Evolutionary conservation across 2,113 vertebrate species (phyloP).

Genomic region (Channa maculata): DNA sequence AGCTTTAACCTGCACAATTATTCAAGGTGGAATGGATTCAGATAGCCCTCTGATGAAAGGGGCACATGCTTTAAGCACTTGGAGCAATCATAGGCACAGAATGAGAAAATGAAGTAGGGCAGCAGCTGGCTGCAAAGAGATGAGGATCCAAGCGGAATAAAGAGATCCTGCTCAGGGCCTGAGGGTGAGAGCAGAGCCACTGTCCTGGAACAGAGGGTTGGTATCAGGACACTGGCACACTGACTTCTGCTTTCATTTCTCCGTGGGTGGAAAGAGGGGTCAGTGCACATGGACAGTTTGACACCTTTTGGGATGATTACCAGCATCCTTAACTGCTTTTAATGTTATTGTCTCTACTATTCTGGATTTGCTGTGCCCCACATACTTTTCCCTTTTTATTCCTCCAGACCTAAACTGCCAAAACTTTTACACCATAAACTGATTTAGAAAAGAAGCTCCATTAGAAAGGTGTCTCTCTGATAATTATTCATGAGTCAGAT

Average conservation of each 20-base stretch:
- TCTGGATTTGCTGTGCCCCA: no score
- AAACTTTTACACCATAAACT: no score
- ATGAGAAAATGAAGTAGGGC: slow-evolving; percentile 65
- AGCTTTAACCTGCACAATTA: slow-evolving; percentile 66
- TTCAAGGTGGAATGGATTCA: slow-evolving; percentile 70
- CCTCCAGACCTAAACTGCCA: no score
- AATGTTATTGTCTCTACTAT: slow-evolving; percentile 12
- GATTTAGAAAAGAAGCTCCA: no score
- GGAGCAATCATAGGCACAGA: slow-evolving; percentile 43
- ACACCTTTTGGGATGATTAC: slow-evolving; percentile 21
- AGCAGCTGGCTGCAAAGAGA: slow-evolving; percentile 55
- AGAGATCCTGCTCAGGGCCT: slow-evolving; percentile 49
- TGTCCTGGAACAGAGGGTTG: slow-evolving; percentile 42
- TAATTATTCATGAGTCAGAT: no score
- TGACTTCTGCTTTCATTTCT: slow-evolving; percentile 50
- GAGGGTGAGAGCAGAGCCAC: slow-evolving; percentile 24
- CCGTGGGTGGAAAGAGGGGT: slow-evolving; percentile 1
- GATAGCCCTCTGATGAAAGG: slow-evolving; percentile 57
- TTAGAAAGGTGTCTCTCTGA: no score
- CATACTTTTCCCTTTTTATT: no score
- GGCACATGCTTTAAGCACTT: slow-evolving; percentile 54
- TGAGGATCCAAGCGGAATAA: slow-evolving; percentile 65
- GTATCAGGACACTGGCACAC: slow-evolving; percentile 31
- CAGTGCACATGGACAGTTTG: slow-evolving; percentile 5
- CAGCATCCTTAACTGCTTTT: slow-evolving; percentile 16